These are phyloP conservation scores for Pantala flavescens DNA, from an alignment of 1,140 invertebrate species.

Conservation along the genomic window DNA sequence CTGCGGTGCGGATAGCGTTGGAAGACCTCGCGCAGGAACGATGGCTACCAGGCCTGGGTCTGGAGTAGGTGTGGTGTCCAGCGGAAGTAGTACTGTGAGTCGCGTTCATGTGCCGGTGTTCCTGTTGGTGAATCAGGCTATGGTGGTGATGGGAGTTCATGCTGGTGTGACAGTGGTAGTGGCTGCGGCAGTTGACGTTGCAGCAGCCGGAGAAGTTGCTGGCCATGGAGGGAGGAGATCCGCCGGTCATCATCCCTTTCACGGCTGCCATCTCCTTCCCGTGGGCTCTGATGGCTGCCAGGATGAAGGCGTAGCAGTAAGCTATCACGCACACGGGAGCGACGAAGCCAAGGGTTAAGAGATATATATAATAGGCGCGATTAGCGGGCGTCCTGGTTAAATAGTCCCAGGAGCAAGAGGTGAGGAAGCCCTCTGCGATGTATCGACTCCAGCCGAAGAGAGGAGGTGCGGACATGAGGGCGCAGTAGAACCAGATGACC, in stretches of 20 bases:
- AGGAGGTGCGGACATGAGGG: conserved; percentile 37
- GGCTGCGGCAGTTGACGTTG: background rate
- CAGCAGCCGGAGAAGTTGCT: background rate
- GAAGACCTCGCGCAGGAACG: background rate
- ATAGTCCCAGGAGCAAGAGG: conserved; percentile 48
- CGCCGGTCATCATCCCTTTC: conserved; percentile 17
- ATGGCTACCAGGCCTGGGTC: background rate
- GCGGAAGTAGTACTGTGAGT: background rate
- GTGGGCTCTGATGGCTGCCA: conserved; percentile 31
- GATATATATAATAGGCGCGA: conserved; percentile 38
- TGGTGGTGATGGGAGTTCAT: background rate
- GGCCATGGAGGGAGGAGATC: background rate
- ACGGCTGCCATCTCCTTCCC: conserved; percentile 35
- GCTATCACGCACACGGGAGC: conserved; percentile 38
- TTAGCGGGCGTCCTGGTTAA: conserved; percentile 34
- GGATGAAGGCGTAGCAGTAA: conserved; percentile 39
- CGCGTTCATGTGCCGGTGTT: conserved; percentile 4
- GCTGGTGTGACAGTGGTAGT: background rate
- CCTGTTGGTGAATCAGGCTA: background rate
- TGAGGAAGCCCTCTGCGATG: conserved; percentile 40
- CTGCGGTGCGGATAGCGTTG: conserved; percentile 32
- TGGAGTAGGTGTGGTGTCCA: conserved; percentile 16
- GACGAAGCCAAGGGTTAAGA: conserved; percentile 40
- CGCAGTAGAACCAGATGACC: conserved; percentile 40
- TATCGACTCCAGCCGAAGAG: conserved; percentile 44